Percentiles rank a stretch among this genome's conserved stretches.
These are phyloP conservation scores for Columba janthina DNA, from an alignment of 2,113 vertebrate species.

Conservation along the genomic window DNA sequence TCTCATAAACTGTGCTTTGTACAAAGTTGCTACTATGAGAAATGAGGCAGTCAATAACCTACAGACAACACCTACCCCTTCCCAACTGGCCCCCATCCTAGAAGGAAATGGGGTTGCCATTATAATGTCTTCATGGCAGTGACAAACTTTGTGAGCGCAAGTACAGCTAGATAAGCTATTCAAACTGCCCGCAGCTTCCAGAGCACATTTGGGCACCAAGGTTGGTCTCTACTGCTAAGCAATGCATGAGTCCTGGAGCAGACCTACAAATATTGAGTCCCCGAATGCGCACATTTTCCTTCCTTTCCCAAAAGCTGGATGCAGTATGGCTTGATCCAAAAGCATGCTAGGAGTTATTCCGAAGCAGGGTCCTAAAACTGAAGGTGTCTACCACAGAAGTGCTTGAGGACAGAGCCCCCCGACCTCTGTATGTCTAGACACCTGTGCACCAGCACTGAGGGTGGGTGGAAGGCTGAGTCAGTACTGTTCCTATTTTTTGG, in stretches of 20 bases:
- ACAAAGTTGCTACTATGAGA: neutral
- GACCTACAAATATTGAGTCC: accelerated
- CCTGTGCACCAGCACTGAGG: accelerated
- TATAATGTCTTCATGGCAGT: neutral
- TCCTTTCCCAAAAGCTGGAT: neutral
- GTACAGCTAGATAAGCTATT: accelerated
- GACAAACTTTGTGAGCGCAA: accelerated
- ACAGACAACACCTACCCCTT: accelerated
- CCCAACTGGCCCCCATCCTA: neutral
- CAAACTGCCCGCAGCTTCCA: too few species aligned
- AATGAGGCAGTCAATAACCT: neutral
- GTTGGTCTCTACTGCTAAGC: neutral
- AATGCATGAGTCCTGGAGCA: neutral
- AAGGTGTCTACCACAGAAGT: accelerated
- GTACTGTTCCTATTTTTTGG: neutral
- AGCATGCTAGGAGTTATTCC: neutral
- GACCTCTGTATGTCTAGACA: accelerated
- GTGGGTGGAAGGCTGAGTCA: neutral
- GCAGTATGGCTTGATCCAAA: neutral
- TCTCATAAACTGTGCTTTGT: neutral
- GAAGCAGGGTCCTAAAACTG: neutral
- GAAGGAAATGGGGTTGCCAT: accelerated
- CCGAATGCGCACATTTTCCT: neutral
- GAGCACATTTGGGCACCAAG: accelerated
- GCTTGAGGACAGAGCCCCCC: accelerated